These are phyloP conservation scores for Tipula confusa DNA, from an alignment of 2,888 invertebrate species.

Conservation along the genomic window DNA sequence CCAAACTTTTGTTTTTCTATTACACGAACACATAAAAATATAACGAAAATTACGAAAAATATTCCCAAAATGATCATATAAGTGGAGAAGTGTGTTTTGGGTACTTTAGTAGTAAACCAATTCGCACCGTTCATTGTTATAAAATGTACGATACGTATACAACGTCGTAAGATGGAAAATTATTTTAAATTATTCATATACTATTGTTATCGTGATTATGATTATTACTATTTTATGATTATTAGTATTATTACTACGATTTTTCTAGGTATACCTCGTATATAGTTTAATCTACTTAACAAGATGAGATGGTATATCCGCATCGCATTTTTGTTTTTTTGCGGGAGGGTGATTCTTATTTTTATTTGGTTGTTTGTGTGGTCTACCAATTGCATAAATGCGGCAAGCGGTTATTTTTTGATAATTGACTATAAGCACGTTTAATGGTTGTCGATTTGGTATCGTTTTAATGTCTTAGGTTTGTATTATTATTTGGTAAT, in stretches of 20 bases:
- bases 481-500: too few species aligned
- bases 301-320: neutral
- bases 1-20: neutral
- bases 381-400: neutral
- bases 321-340: neutral
- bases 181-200: conserved; percentile 16
- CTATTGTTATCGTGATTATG: conserved; percentile 12
- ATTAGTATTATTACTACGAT: neutral
- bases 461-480: neutral
- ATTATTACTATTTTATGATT: conserved; percentile 12
- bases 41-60: neutral
- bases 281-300: neutral
- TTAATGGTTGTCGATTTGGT: neutral
- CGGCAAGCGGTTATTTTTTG: neutral
- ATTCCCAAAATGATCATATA: neutral
- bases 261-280: neutral
- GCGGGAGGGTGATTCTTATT: neutral
- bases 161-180: neutral
- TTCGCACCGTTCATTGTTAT: neutral
- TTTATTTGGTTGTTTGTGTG: neutral
- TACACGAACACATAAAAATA: neutral
- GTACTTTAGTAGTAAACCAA: neutral
- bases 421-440: neutral
- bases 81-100: neutral
- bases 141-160: too few species aligned